A percentile compares a stretch with the other conserved stretches of the same genome.
phyloP scores from a whole-genome alignment of 2,797 vertebrate genomes.

The Alfaro cultratus region DNA sequence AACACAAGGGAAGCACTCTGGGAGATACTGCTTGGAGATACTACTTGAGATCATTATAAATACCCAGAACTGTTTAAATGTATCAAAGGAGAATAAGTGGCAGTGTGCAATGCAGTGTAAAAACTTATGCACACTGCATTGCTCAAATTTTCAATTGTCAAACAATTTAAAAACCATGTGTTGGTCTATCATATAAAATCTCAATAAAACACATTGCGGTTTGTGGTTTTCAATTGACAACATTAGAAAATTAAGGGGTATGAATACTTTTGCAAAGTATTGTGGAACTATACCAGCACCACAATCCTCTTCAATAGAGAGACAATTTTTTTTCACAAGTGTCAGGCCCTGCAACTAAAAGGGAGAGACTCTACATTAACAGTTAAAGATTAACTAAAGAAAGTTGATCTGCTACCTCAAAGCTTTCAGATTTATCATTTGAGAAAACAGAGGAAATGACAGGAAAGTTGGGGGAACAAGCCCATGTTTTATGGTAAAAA shows the following conservation, averaged over 20 bases:
- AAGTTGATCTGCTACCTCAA: conserved; percentile 57
- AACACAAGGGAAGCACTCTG: not conserved
- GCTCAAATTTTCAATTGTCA: not conserved
- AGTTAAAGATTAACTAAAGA: conserved; percentile 47
- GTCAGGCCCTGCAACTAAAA: conserved; percentile 5
- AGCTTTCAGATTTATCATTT: conserved; percentile 37
- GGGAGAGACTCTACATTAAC: conserved; percentile 37
- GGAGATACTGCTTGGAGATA: no score
- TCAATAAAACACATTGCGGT: not conserved
- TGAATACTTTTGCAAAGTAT: conserved; percentile 2
- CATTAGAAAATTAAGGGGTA: no score
- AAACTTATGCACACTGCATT: not conserved
- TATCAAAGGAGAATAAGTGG: not conserved
- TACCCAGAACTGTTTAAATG: not conserved
- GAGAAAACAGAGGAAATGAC: conserved; percentile 26
- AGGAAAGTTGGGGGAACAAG: conserved; percentile 26
- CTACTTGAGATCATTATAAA: not conserved
- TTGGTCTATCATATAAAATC: not conserved
- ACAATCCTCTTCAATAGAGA: conserved; percentile 13
- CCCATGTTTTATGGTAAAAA: conserved; percentile 61
- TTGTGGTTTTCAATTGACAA: no score
- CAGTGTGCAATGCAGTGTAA: not conserved
- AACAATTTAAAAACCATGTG: not conserved
- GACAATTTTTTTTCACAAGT: conserved; percentile 8
- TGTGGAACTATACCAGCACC: not conserved